phyloP scores from a whole-genome alignment of 2,797 vertebrate genomes.

The Tragopan temminckii region DNA sequence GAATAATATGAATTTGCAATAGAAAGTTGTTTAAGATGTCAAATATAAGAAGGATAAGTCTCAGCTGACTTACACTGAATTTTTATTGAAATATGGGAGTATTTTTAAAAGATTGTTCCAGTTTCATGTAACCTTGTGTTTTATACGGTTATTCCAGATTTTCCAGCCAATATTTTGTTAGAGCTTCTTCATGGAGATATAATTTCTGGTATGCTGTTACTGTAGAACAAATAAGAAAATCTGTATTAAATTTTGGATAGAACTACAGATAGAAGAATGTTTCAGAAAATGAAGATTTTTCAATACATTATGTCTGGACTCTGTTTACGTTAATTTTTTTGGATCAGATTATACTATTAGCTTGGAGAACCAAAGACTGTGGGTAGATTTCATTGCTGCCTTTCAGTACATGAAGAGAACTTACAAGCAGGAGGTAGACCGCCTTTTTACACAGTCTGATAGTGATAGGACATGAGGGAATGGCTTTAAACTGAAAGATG shows the following conservation, averaged over 20 bases:
- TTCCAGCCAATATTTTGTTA: not conserved
- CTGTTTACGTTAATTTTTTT: not conserved
- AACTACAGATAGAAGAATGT: not conserved
- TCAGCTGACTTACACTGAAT: not conserved
- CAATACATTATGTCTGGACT: not conserved
- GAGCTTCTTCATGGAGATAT: not conserved
- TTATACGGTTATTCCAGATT: not conserved
- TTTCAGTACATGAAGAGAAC: too few species aligned
- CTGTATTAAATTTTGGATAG: not conserved
- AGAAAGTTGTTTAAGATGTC: not conserved
- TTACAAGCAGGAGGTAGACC: too few species aligned
- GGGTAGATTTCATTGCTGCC: too few species aligned
- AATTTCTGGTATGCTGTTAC: not conserved
- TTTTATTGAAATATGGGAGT: not conserved
- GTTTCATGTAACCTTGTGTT: not conserved
- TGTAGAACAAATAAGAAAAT: not conserved
- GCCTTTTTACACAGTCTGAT: too few species aligned
- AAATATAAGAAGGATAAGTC: not conserved
- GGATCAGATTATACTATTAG: not conserved
- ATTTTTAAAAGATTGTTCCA: not conserved
- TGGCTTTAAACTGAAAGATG: too few species aligned
- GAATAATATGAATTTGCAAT: not conserved
- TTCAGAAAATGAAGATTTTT: not conserved
- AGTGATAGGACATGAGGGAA: too few species aligned
- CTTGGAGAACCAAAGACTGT: too few species aligned